Base-by-base conservation (phyloP, 2,888 invertebrate genomes). In the Isoperla grammatica region DNA sequence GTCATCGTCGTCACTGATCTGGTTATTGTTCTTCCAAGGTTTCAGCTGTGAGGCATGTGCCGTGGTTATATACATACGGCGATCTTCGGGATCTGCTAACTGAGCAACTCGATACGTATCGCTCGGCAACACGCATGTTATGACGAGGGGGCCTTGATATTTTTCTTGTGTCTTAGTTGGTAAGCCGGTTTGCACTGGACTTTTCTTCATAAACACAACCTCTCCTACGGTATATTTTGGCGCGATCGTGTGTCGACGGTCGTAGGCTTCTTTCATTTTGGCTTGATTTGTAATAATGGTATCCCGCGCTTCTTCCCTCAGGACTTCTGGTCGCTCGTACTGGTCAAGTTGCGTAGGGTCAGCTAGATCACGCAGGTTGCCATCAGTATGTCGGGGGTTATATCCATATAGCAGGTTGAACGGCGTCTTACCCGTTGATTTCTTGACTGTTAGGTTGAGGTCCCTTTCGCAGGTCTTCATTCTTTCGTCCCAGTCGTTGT, bases 211-310 rank as follows among this genome's bases (percentile, higher is more conserved):
- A 40, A 40, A 40, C 40, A 40, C 40, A 13, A 40, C 11, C 40
- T 40, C 40, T 4, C 40, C 40, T 13, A 40, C 40, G 5, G 40
- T 40, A 15, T 40, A 40, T 15, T 15, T 40, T 40, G 40, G 40
- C 11, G 40, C 40, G 4, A 13, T 12, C 4, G 40, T 40, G 15
- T 40, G 55, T 48, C 39, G 61, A 12, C 54, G 57, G 12, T 54
- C 54, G 58, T 48, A 12, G 57, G 45, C 50, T 58, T 53, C 12
- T 43, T 49, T 53, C 20, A 35, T 58, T 62, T n/a, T 57, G 50
- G 53, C 11, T 49, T 58, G 40, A 12, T 40, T 40, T 15, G 12
- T 12, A 12, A 40, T 40, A 15, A 40, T 40, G 40, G 4, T 40
- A 5, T 40, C 12, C 61, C 63, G 63, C 23, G 54, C 50, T 40